Conservation (phyloP, 2,888 invertebrate genomes). For the Cyclophora albipunctata region DNA sequence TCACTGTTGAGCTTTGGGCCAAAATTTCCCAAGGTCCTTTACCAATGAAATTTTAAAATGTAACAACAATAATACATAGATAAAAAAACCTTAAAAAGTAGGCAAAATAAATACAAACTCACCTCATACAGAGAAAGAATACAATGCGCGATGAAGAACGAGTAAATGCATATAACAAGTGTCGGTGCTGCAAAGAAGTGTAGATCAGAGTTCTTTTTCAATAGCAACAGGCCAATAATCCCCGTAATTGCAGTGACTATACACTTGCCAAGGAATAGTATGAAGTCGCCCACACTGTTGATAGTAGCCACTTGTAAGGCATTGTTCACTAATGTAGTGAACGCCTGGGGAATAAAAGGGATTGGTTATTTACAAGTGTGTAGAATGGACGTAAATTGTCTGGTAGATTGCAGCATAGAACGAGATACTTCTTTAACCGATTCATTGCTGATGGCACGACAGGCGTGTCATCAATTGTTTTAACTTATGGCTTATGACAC, state of each 20-base stretch:
- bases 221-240: slow-evolving; percentile 81
- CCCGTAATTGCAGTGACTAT: slow-evolving; percentile 89
- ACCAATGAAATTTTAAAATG: no score
- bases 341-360: slow-evolving; percentile 77
- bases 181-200: slow-evolving; percentile 92
- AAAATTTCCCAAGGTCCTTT: no score
- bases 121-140: slow-evolving; percentile 96
- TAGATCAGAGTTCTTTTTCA: slow-evolving; percentile 82
- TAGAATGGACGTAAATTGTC: no score
- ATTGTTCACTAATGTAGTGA: slow-evolving; percentile 87
- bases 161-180: slow-evolving; percentile 86
- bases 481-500: no score
- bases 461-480: no score
- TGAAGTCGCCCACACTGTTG: slow-evolving; percentile 94
- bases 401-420: not conserved
- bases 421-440: no score
- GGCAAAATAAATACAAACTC: slow-evolving; percentile 12
- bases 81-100: no score
- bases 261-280: slow-evolving; percentile 89
- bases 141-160: slow-evolving; percentile 95
- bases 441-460: no score
- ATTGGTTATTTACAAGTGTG: not conserved
- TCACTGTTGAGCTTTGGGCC: no score
- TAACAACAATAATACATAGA: no score
- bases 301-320: slow-evolving; percentile 92